phyloP scores from a whole-genome alignment of 2,113 vertebrate genomes.

The Python bivittatus region DNA sequence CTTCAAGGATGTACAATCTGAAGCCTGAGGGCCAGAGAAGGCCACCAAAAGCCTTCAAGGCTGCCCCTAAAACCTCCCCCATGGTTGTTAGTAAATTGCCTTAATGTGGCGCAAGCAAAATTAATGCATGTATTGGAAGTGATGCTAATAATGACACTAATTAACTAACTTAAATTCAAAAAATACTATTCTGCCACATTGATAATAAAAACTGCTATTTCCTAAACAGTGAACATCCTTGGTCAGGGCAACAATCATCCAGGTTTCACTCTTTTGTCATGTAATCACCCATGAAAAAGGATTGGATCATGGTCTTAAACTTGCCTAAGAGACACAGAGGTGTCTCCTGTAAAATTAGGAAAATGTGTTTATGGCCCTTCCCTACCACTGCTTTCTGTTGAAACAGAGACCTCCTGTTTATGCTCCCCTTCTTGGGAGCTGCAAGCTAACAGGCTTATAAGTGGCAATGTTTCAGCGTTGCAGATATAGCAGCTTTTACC shows the following conservation, averaged over 20 bases:
- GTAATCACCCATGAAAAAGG: neutral
- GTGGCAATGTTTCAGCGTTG: neutral
- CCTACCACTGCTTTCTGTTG: neutral
- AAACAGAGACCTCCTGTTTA: neutral
- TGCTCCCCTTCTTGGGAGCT: neutral
- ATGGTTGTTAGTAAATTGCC: neutral
- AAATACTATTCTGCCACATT: neutral
- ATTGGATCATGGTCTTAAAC: neutral
- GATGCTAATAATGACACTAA: neutral
- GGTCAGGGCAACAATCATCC: neutral
- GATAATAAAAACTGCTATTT: too few species aligned
- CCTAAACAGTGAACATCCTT: neutral
- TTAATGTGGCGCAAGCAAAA: neutral
- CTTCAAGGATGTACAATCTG: neutral
- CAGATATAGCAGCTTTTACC: neutral
- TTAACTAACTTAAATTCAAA: neutral
- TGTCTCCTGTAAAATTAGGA: neutral
- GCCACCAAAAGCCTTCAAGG: neutral
- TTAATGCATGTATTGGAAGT: neutral
- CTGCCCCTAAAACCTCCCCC: neutral
- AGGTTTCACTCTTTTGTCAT: neutral
- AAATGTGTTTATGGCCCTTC: neutral
- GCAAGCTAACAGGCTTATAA: neutral
- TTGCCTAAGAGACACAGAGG: neutral
- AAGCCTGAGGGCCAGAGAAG: neutral